phyloP scores from a whole-genome alignment of 2,797 vertebrate species.

The Apogon talboti region DNA sequence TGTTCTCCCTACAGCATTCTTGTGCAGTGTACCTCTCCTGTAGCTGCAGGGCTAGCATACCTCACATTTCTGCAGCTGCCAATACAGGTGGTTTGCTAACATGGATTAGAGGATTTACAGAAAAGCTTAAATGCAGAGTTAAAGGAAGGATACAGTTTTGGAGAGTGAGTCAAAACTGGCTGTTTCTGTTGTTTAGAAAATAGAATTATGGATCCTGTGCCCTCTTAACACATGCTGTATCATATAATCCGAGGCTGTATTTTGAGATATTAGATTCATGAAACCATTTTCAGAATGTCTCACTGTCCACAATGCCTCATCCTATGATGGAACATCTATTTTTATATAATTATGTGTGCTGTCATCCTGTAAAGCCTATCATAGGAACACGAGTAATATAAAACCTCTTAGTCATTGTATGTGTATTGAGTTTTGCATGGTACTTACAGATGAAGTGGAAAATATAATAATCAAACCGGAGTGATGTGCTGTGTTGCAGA shows the following conservation, averaged over 20 bases:
- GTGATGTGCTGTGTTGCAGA: conserved; percentile 34
- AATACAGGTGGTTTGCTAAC: conserved; percentile 8
- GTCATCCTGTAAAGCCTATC: background rate
- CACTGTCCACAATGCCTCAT: background rate
- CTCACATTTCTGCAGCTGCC: conserved; percentile 26
- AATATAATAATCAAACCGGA: conserved; percentile 10
- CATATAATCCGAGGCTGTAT: conserved; percentile 1
- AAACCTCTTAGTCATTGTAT: conserved; percentile 3
- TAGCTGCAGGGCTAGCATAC: conserved; percentile 28
- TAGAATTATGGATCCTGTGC: background rate
- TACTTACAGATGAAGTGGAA: conserved; percentile 54
- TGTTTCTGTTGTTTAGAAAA: conserved; percentile 5
- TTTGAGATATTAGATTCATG: conserved; percentile 4
- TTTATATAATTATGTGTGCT: background rate
- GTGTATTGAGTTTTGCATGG: conserved; percentile 20
- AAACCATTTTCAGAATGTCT: conserved; percentile 5
- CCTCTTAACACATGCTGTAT: background rate
- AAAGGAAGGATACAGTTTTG: background rate
- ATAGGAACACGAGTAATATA: background rate
- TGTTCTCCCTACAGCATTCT: conserved; percentile 44
- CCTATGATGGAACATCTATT: background rate
- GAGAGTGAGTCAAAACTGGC: background rate
- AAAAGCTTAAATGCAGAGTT: conserved; percentile 10
- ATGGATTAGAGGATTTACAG: conserved; percentile 11
- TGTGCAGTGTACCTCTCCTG: conserved; percentile 25